Evolutionary conservation across 2,797 vertebrate genomes (phyloP), one percentile per base, ranked within the genome.

Genomic region (Eulemur albifrons): DNA sequence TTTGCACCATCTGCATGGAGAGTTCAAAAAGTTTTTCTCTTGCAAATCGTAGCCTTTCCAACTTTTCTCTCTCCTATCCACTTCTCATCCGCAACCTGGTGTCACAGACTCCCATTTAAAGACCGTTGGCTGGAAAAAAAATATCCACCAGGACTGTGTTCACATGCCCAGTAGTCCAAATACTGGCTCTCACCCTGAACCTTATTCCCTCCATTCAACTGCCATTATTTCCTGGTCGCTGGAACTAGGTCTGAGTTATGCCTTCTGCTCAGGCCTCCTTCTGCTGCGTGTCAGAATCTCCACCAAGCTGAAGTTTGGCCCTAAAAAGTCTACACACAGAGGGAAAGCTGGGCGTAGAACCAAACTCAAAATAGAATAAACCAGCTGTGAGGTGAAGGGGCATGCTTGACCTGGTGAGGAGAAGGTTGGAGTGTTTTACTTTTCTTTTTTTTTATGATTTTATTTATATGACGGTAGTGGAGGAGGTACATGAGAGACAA

Each of bases 11-110:
- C 81, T 82, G 83, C 84, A 14, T 45, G 45, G 17, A 88, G 30
- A 96, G 57, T 85, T 94, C 79, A 63, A 45, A 92, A 96, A 96
- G 84, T 90, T 94, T 65, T n/a, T 57, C 50, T 79, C 70, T 83
- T 57, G 90, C 50, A 83, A 85, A 72, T 23, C 0, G 17, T 75
- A 94, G 82, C 23, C 70, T 73, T 89, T 54, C 70, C 81, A 70
- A 91, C 79, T 69, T 81, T 48, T 12, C n/a, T 86, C 38, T 35
- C 30, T 25, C n/a, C 30, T 14, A 13, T 25, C 23, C 20, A 7
- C 5, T 52, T 15, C 63, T 95, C 67, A 50, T n/a, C 57, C 6
- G 10, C 75, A 73, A n/a, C 40, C 61, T 82, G 52, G 18, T 81
- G 88, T 69, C 77, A 73, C 9, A 65, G 50, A 48, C 30, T 73